Base-by-base conservation (phyloP, 2,113 vertebrate species). In the Spea multiplicata region DNA sequence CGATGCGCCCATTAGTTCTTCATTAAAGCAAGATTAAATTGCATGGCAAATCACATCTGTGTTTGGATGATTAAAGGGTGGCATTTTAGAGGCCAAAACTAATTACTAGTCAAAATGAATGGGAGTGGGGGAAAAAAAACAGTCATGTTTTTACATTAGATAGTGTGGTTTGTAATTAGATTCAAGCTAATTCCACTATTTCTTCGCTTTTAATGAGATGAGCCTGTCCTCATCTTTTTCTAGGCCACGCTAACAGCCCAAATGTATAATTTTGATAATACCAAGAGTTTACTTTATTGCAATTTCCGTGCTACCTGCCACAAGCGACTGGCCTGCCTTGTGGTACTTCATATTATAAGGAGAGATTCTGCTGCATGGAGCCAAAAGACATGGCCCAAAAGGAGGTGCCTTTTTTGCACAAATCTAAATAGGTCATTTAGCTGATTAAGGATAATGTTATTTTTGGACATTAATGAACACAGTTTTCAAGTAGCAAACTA, bases 11-110 rank as follows among this genome's bases (percentile, higher is more conserved):
- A 99, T 98, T 99, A 99, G 97, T 99, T 98, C 95, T 99, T 99
- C 97, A 99, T 99, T 99, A 98, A 98, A 99, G 97, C 97, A 96
- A 98, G 97, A 99, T 99, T 98, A 99, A 98, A 99, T 99, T 98
- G 97, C 96, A 97, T 93, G 89, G 96, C 95, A 96, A 99, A 99
- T 98, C 97, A 98, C 96, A 98, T 99, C 97, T 98, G 97, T 96
- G 95, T 97, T 97, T 95, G 95, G 94, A 95, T 95, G 96, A 98
- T 97, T 98, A 99, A 98, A 98, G 97, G 97, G 97, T 98, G 96
- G 97, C 96, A 96, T 98, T 99, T 98, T 97, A 97, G 94, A 96
- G 96, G 96, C 96, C 96, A 97, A 97, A 99, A 98, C 97, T 98
- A 98, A 99, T 99, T 99, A 98, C 97, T 97, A 96, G 96, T 96